Percentiles rank a stretch among this genome's conserved stretches.
These are phyloP conservation scores for Actinemys pallida DNA, from an alignment of 2,113 vertebrate genomes.

Conservation along the genomic window DNA sequence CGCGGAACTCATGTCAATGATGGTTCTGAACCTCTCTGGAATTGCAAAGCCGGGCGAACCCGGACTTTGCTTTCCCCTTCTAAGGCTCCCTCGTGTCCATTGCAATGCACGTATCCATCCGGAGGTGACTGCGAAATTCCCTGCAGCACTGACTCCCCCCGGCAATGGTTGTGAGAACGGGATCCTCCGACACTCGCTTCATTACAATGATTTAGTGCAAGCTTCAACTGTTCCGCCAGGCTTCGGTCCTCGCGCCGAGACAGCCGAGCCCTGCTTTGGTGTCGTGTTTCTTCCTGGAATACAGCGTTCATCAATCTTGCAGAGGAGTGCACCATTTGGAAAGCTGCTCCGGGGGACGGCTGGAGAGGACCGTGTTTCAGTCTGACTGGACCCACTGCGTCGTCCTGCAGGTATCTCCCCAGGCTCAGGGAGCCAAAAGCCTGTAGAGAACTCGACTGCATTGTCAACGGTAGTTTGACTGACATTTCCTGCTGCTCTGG, in stretches of 20 bases:
- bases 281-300: not conserved
- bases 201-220: not conserved
- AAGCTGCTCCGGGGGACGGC: not conserved
- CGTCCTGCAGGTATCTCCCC: not conserved
- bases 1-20: no score
- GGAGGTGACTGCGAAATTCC: not conserved
- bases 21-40: not conserved
- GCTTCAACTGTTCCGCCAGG: not conserved
- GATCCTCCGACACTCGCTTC: not conserved
- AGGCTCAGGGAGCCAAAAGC: not conserved
- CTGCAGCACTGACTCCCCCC: not conserved
- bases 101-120: not conserved
- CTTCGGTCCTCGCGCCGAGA: not conserved
- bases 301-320: not conserved
- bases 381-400: not conserved
- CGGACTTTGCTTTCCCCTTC: not conserved
- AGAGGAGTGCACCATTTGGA: not conserved
- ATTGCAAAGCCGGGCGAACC: no score
- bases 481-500: not conserved
- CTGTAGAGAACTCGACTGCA: not conserved
- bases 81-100: not conserved
- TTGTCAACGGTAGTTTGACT: not conserved
- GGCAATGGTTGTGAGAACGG: not conserved
- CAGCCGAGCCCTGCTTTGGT: not conserved
- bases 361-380: not conserved